Percentiles rank a stretch among this genome's conserved stretches.
Conservation (phyloP, 2,797 vertebrate species). For the Pangasius sanitwongsei region DNA sequence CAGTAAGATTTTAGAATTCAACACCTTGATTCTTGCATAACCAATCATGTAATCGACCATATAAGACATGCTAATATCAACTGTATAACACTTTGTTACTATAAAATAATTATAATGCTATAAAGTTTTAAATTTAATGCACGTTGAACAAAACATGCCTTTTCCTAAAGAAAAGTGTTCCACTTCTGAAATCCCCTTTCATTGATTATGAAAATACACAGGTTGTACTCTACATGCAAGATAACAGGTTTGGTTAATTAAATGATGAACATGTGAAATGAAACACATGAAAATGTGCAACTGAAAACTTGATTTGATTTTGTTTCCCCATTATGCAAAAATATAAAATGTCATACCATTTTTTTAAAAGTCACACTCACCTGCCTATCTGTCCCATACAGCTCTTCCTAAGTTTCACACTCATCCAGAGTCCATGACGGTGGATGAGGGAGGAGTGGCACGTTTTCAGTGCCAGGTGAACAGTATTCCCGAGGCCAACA, state of each 20-base stretch:
- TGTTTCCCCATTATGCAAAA: not conserved
- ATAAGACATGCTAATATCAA: not conserved
- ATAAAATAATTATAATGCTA: not conserved
- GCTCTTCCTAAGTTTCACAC: slow-evolving; percentile 78
- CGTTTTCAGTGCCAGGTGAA: slow-evolving; percentile 76
- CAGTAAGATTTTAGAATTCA: not conserved
- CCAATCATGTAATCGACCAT: not conserved
- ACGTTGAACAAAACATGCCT: not conserved
- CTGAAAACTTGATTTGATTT: not conserved
- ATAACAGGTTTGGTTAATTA: not conserved
- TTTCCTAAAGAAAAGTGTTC: not conserved
- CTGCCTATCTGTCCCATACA: slow-evolving; percentile 55
- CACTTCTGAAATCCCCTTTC: not conserved
- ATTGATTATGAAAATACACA: not conserved
- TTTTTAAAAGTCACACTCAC: not conserved
- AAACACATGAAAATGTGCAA: not conserved
- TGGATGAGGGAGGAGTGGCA: slow-evolving; percentile 73
- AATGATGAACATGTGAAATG: not conserved
- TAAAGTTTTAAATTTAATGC: not conserved
- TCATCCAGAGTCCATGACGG: slow-evolving; percentile 72
- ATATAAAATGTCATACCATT: not conserved
- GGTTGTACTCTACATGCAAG: not conserved
- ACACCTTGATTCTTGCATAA: not conserved
- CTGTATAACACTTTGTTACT: not conserved
- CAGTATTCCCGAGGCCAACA: slow-evolving; percentile 74